These are phyloP conservation scores for Dromius quadrimaculatus DNA, from an alignment of 2,888 invertebrate genomes.

Conservation along the genomic window DNA sequence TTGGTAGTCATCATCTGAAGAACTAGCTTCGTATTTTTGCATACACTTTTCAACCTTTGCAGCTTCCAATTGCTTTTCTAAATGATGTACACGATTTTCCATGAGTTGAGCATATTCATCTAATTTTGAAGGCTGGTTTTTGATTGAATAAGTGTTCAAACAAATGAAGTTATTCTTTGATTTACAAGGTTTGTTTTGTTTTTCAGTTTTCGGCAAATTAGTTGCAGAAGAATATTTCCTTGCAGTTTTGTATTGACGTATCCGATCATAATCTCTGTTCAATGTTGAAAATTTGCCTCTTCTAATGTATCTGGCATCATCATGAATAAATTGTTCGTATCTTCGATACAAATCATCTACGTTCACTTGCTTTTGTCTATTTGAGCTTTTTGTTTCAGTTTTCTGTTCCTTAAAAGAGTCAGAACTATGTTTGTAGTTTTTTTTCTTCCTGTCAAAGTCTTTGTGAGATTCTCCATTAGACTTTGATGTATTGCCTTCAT, in stretches of 20 bases:
- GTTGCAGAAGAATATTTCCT: background rate
- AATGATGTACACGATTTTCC: too few species aligned
- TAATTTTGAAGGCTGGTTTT: too few species aligned
- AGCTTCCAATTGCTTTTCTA: too few species aligned
- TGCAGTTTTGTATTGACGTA: background rate
- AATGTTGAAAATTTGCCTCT: constrained; percentile 3
- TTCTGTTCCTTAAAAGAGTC: background rate
- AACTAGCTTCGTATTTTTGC: too few species aligned
- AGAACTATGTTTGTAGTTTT: background rate
- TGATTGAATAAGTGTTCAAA: background rate
- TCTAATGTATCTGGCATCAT: background rate
- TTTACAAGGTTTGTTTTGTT: background rate
- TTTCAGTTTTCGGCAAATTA: background rate
- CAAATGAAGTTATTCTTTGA: background rate
- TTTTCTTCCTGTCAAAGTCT: constrained; percentile 13
- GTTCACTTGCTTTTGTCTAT: background rate
- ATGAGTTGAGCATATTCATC: too few species aligned
- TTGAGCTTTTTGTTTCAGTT: background rate
- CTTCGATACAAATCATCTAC: background rate
- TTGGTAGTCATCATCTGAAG: too few species aligned
- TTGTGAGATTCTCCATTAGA: background rate
- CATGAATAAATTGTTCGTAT: background rate
- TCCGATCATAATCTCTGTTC: constrained; percentile 4
- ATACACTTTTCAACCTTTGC: too few species aligned
- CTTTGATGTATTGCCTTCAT: constrained; percentile 44